Conservation (phyloP, 2,113 vertebrate species). For the Nothocercus julius region DNA sequence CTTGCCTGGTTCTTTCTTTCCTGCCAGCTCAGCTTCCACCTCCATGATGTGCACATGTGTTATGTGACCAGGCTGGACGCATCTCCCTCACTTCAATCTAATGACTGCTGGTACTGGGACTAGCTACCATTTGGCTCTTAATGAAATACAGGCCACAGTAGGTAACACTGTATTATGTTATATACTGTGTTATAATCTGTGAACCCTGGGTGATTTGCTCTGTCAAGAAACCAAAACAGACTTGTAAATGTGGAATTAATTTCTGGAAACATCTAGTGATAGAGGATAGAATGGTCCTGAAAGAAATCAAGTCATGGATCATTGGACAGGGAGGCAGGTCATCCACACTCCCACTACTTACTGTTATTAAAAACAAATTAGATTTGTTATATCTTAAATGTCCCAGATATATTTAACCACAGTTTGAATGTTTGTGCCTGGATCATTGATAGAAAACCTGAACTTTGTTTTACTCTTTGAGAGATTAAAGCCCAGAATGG, state of each 20-base stretch:
- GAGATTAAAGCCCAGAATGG: not conserved
- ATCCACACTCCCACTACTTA: not conserved
- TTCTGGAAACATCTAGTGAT: not conserved
- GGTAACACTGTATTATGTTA: not conserved
- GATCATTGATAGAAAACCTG: not conserved
- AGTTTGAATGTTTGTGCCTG: not conserved
- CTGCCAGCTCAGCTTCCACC: not conserved
- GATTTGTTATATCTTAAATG: not conserved
- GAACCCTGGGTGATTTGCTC: not conserved
- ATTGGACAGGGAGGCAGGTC: not conserved
- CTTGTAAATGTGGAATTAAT: not conserved
- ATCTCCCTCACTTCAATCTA: not conserved
- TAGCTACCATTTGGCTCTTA: not conserved
- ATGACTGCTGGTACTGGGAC: not conserved
- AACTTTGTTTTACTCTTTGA: not conserved
- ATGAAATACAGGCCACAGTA: not conserved
- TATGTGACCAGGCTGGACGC: fast-evolving
- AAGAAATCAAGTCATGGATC: not conserved
- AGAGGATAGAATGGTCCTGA: not conserved
- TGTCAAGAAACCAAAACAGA: not conserved
- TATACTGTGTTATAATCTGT: not conserved
- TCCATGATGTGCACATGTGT: not conserved
- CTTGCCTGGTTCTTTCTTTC: not conserved
- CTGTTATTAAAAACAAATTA: not conserved
- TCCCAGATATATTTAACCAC: not conserved